Evolutionary conservation across 2,113 vertebrate genomes (phyloP).

Genomic region (sheep (Ovis aries)): DNA sequence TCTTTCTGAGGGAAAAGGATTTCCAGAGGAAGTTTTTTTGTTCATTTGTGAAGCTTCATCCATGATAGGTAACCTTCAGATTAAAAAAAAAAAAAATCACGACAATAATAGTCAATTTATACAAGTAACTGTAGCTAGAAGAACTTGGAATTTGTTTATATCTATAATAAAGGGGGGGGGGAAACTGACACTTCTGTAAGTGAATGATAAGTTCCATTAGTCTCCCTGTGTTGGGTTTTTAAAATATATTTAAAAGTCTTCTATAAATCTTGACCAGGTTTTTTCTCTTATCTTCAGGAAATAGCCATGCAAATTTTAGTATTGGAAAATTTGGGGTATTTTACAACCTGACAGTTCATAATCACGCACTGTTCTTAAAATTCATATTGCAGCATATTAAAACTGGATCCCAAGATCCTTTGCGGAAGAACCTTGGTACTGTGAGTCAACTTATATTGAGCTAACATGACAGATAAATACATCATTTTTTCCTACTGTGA

Average conservation of each 20-base stretch:
- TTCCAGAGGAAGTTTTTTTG: not conserved
- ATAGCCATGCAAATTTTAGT: not conserved
- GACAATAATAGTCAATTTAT: not conserved
- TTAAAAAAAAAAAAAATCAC: not conserved
- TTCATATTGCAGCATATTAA: constrained; percentile 39
- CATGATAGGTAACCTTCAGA: not conserved
- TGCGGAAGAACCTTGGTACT: not conserved
- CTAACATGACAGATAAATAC: constrained; percentile 50
- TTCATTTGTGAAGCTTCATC: not conserved
- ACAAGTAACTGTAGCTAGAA: not conserved
- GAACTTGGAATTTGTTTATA: not conserved
- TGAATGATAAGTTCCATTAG: not conserved
- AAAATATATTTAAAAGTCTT: constrained; percentile 31
- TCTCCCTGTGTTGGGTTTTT: not conserved
- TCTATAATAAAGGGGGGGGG: not conserved
- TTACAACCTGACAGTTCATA: constrained; percentile 33
- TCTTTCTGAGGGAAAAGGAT: not conserved
- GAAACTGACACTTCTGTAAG: not conserved
- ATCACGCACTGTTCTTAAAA: constrained; percentile 49
- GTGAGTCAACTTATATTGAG: constrained; percentile 49
- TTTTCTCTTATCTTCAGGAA: constrained; percentile 42
- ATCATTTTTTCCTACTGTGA: constrained; percentile 40
- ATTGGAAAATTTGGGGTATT: not conserved
- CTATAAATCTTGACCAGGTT: constrained; percentile 34
- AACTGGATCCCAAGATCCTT: constrained; percentile 34